Evolutionary conservation across 1,140 invertebrate genomes (phyloP), one percentile per base, ranked within the genome.

Genomic region (Thaumatotibia leucotreta): DNA sequence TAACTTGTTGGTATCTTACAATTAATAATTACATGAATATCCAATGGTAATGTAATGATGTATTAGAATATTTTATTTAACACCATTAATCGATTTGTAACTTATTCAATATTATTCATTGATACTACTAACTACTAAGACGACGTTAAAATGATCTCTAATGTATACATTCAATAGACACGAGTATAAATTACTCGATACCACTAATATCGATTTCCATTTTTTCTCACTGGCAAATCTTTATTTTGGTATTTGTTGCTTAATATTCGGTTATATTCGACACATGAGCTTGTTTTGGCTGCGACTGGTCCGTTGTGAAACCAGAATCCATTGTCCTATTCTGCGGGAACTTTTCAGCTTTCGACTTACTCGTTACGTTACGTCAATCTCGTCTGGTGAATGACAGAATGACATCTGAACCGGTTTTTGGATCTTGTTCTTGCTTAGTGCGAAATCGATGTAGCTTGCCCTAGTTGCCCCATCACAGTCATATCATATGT

Each of bases 321-420:
- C 66, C 33, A 64, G 58, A 11, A 58, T 64, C 62, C 66, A 73
- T 73, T 76, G 74, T 73, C 63, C 73, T 63, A 50, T 33, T 69
- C 45, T 17, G 39, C 62, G 63, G 66, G 70, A 67, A 50, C 54
- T 66, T 8, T 50, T 31, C 50, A 24, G 9, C 31, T 45, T 23
- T 63, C 39, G 33, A 65, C 64, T 65, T 68, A 67, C 50, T 45
- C 24, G 35, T 54, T 54, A 54, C 23, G 67, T 75, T 70, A 69
- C 73, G 65, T 68, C 70, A 73, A 54, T 69, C 68, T 66, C 66
- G 69, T 63, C 58, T 61, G 49, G 52, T 72, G 54, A 66, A 61
- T 74, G 70, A 68, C 66, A 68, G 65, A 68, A 72, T 70, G 62
- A 68, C 45, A 64, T 49, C 69, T 68, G 65, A 73, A 75, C 70